phyloP scores from a whole-genome alignment of 1,140 invertebrate species.

The Papilio glaucus region DNA sequence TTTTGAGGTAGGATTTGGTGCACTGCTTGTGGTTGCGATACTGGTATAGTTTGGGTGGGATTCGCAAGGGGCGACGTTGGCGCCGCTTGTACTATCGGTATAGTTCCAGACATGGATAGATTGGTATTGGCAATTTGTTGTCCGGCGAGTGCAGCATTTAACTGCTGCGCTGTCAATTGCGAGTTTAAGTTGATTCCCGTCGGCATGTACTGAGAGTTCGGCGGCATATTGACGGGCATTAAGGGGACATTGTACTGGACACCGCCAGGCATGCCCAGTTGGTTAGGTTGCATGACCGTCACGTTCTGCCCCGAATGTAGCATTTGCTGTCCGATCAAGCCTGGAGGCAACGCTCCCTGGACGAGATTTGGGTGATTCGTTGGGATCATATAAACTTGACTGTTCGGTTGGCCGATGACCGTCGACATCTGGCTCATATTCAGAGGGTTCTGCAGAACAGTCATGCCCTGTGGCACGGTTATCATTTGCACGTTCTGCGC shows the following conservation, averaged over 20 bases:
- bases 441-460: conserved; percentile 72
- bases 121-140: conserved; percentile 69
- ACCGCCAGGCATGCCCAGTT: conserved; percentile 66
- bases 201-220: conserved; percentile 72
- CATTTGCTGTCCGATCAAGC: conserved; percentile 69
- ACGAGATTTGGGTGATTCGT: conserved; percentile 70
- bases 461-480: conserved; percentile 76
- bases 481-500: conserved; percentile 79
- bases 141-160: conserved; percentile 70
- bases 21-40: conserved; percentile 57
- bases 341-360: conserved; percentile 62
- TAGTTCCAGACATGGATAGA: conserved; percentile 64
- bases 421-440: conserved; percentile 75
- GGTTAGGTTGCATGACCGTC: conserved; percentile 76
- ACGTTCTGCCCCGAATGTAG: conserved; percentile 74
- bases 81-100: conserved; percentile 72
- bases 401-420: conserved; percentile 71
- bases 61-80: conserved; percentile 67
- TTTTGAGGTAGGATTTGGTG: conserved; percentile 71
- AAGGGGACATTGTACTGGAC: conserved; percentile 76
- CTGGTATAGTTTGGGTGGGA: conserved; percentile 50
- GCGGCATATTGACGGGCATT: conserved; percentile 75
- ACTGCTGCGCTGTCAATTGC: conserved; percentile 72
- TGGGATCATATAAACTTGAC: conserved; percentile 79
- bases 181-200: conserved; percentile 71